Conservation (phyloP, 2,113 vertebrate species). For the Pteropus alecto region DNA sequence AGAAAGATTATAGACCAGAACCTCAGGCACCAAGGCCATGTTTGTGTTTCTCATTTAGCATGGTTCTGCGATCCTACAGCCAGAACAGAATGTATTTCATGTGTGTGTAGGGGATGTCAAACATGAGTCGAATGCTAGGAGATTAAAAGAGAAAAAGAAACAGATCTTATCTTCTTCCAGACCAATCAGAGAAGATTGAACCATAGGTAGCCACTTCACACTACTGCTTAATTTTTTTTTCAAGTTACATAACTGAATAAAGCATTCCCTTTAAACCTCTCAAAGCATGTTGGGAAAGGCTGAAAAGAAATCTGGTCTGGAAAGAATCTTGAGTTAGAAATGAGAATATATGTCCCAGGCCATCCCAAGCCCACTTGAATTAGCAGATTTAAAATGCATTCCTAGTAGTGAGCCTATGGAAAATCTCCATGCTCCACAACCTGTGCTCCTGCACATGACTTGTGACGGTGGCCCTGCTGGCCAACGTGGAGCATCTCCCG, state of each 20-base stretch:
- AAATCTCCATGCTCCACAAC: neutral
- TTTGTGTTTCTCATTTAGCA: constrained; percentile 44
- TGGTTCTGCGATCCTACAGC: neutral
- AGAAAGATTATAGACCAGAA: constrained; percentile 45
- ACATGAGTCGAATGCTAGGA: neutral
- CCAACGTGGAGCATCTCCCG: neutral
- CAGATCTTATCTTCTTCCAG: constrained; percentile 38
- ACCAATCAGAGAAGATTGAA: neutral
- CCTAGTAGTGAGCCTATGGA: neutral
- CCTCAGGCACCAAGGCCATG: neutral
- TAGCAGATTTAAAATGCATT: constrained; percentile 44
- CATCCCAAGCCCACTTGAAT: neutral
- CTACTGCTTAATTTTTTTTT: neutral
- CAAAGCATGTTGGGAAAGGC: neutral
- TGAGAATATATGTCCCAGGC: neutral
- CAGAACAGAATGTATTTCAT: neutral
- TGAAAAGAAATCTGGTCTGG: neutral
- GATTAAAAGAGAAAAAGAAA: constrained; percentile 18
- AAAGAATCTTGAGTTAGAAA: constrained; percentile 34
- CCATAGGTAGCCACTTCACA: neutral
- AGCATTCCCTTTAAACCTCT: neutral
- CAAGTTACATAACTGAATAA: neutral
- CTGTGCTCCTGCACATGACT: neutral
- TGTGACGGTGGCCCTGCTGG: neutral
- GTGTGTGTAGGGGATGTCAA: neutral